These are phyloP conservation scores for Mormyrus iriodes DNA, from an alignment of 2,113 vertebrate genomes.

Conservation along the genomic window DNA sequence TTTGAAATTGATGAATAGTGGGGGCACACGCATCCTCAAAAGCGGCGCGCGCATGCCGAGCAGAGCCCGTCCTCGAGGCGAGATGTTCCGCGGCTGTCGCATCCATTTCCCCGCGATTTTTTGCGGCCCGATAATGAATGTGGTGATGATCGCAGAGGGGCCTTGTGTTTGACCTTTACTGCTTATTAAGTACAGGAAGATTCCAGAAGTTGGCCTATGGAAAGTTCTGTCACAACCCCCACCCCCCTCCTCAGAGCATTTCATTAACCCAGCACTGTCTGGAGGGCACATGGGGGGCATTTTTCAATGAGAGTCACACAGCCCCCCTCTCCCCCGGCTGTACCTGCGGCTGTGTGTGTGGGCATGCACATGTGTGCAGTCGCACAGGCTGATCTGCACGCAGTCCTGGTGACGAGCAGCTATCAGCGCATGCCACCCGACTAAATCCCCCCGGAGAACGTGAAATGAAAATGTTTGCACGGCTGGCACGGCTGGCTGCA, in stretches of 20 bases:
- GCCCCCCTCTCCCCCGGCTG: not conserved
- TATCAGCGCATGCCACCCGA: not conserved
- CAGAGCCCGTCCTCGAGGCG: not conserved
- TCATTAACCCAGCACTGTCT: not conserved
- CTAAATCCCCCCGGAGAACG: not conserved
- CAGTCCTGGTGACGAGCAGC: not conserved
- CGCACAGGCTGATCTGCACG: not conserved
- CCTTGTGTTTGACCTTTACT: constrained; percentile 7
- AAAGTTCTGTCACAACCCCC: not conserved
- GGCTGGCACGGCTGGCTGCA: not conserved
- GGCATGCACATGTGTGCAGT: not conserved
- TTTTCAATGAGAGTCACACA: not conserved
- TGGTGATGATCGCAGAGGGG: constrained; percentile 1
- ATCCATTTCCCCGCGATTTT: not conserved
- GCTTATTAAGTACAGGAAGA: constrained; percentile 15
- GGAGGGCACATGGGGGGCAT: not conserved
- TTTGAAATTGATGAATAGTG: constrained; percentile 12
- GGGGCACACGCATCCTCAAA: not conserved
- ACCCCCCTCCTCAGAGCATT: not conserved
- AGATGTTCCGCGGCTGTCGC: not conserved
- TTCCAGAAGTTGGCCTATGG: constrained; percentile 1
- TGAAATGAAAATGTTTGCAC: constrained; percentile 1
- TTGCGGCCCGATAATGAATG: constrained; percentile 1
- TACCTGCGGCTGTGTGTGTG: not conserved
- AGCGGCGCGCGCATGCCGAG: not conserved